Base-by-base conservation (phyloP, 2,888 invertebrate species). In the Chrysotoxum bicinctum region DNA sequence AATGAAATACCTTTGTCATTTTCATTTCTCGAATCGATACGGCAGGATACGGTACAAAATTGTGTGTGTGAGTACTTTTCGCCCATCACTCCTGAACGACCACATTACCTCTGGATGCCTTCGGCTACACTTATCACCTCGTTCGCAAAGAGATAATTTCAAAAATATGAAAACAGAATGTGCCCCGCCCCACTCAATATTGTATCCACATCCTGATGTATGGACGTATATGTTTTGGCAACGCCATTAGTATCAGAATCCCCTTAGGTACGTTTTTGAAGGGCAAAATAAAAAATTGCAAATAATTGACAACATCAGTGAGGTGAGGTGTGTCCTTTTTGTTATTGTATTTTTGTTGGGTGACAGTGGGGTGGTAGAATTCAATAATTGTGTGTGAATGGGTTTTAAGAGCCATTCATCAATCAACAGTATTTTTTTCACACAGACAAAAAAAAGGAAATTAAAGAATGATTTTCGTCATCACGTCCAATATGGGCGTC, bases 351-450 rank as follows among this genome's bases (percentile, higher is more conserved):
- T 37, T 35, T 37, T 35, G 4, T 19, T n/a, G n/a, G n/a, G 14
- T 21, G 2, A 6, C 6, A 3, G 14, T 26, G 1, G 12, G 16
- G 12, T 16, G 7, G 50, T 1, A 6, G 16, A 21, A 19, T 12
- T 58, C 35, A 56, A 35, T 32, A 19, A 56, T 43, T 64, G 10
- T 62, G 50, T 70, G 21, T 56, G 54, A 37, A 26, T 23, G 40
- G 40, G 10, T 58, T 50, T 76, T 35, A 72, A 70, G 45, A 64
- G 50, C 26, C 77, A 37, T 72, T 72, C 72, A 72, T 82, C 66
- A 77, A 77, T 77, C 30, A 64, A 26, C 43, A 6, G 43, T 16
- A 30, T 30, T 45, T 6, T 21, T 19, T 32, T 35, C 14, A 56
- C 7, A 26, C 10, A 54, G 30, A 56, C 40, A 56, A 58, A 64